Evolutionary conservation across 1,140 invertebrate genomes (phyloP).

Genomic region (Asobara japonica): DNA sequence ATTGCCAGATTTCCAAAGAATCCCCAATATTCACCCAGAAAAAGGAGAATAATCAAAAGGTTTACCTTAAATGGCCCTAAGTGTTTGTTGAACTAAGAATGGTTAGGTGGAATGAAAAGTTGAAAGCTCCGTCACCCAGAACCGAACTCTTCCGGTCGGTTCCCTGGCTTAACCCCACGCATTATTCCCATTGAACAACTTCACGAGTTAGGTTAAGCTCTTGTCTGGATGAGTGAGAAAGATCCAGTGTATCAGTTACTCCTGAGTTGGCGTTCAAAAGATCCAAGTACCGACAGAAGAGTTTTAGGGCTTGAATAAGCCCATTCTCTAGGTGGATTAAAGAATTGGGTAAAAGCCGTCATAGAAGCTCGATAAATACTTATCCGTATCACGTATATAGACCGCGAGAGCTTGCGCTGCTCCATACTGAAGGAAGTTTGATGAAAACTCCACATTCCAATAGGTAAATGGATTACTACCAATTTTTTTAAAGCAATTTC

Average conservation of each 20-base stretch:
- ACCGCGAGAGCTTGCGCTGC: neutral
- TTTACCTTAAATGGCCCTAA: neutral
- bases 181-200: constrained; percentile 33
- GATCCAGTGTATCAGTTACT: neutral
- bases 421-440: too few relatives aligned
- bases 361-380: constrained; percentile 3
- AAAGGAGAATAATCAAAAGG: too few relatives aligned
- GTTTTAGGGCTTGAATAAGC: too few relatives aligned
- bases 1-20: too few relatives aligned
- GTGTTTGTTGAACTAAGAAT: neutral
- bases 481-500: too few relatives aligned
- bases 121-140: constrained; percentile 27
- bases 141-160: constrained; percentile 17
- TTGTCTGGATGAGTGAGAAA: neutral
- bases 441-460: too few relatives aligned
- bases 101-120: constrained; percentile 24
- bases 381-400: constrained; percentile 10
- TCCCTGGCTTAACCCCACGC: constrained; percentile 17
- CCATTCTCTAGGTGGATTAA: too few relatives aligned
- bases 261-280: too few relatives aligned
- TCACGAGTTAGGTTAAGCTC: constrained; percentile 6
- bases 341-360: neutral
- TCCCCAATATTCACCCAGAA: too few relatives aligned
- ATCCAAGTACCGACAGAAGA: too few relatives aligned
- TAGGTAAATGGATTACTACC: too few relatives aligned